Evolutionary conservation across 2,888 invertebrate genomes (phyloP), one percentile per base, ranked within the genome.

Genomic region (Empis stercorea): DNA sequence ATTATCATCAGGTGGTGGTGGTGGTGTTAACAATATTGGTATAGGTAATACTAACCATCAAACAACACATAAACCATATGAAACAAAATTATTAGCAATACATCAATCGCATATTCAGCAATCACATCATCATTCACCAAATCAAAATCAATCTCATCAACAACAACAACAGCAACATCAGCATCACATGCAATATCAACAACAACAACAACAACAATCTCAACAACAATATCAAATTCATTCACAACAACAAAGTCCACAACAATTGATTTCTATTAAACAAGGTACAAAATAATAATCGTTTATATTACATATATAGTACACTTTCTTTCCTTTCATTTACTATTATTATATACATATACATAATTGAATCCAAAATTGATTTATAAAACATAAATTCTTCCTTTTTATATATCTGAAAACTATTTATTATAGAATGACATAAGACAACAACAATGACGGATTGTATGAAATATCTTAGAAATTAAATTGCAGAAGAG

Each of bases 21-120:
- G 20, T 20, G 20, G 20, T 20, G 20, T 20, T 20, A 10, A 3
- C 16, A 14, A 7, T 34, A 14, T n/a, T 32, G 15, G 9, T 37
- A 11, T 11, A 10, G 16, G 20, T 20, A 20, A 20, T 20, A 20
- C 5, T 20, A 20, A 20, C 20, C 40, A 20, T 13, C 40, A 20
- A 23, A 17, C 17, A 51, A 58, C 61, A 52, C 66, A 67, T 56
- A 70, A 70, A 57, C 70, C 70, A 44, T 70, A 69, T 43, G 70
- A 70, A 61, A 68, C 70, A 43, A 70, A 70, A 59, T 55, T 70
- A 55, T 55, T 70, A 58, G 68, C 70, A 53, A 69, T 70, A 55
- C 69, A 70, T 59, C 70, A 68, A 58, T 66, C 68, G 56, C 69
- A 70, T 50, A 53, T 68, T 54, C 66, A 66, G 56, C 67, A 66